phyloP scores from a whole-genome alignment of 2,113 vertebrate species.

The Alethe diademata region DNA sequence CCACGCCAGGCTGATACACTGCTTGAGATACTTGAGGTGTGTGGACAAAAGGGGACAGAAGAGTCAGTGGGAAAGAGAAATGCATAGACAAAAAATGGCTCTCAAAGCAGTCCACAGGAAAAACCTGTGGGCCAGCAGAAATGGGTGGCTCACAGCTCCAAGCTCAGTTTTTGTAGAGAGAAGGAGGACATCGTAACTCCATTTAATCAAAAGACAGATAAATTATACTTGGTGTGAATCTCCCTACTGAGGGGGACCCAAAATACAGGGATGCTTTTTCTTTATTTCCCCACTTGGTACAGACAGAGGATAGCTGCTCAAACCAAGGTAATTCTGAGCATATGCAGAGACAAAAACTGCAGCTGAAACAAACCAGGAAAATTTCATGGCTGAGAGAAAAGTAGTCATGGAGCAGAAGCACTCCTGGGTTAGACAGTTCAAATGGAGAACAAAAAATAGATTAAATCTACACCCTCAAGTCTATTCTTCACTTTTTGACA shows the following conservation, averaged over 20 bases:
- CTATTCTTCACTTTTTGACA: neutral
- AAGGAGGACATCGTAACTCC: neutral
- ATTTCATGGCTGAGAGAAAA: neutral
- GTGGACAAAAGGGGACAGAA: neutral
- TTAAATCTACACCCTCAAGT: neutral
- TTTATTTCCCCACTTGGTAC: neutral
- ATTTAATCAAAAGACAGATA: neutral
- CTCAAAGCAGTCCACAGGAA: neutral
- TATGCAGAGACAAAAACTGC: neutral
- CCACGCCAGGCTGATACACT: fast-evolving
- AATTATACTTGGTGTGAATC: neutral
- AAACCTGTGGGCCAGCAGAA: neutral
- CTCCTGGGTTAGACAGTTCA: neutral
- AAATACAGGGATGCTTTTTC: neutral
- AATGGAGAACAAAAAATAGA: neutral
- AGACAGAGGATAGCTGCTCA: neutral
- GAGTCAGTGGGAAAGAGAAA: neutral
- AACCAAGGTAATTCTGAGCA: neutral
- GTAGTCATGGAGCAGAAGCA: neutral
- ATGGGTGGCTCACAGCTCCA: neutral
- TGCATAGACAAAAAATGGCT: neutral
- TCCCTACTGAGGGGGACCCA: fast-evolving
- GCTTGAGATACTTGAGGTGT: fast-evolving
- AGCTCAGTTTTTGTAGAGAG: neutral
- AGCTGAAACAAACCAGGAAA: neutral